Evolutionary conservation across 2,888 invertebrate species (phyloP).

Genomic region (Punctoribates punctum): DNA sequence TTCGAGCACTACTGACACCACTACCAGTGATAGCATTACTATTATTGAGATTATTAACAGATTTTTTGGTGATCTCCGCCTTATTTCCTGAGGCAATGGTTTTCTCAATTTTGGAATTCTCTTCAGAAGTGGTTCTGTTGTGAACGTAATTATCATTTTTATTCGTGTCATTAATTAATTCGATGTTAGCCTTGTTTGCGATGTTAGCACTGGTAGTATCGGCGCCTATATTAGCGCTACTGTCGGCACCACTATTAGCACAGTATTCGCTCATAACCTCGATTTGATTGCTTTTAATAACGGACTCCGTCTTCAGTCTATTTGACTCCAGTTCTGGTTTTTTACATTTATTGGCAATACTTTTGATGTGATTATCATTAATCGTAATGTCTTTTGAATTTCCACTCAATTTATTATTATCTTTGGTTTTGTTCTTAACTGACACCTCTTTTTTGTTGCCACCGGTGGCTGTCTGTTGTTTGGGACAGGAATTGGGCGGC

Average conservation of each 20-base stretch:
- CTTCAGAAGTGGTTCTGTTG: slow-evolving; percentile 1
- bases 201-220: neutral
- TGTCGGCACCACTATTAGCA: slow-evolving; percentile 16
- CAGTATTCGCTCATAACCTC: slow-evolving; percentile 19
- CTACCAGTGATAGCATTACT: neutral
- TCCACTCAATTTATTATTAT: slow-evolving; percentile 16
- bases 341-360: slow-evolving; percentile 10
- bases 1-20: neutral
- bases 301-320: neutral
- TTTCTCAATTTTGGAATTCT: slow-evolving; percentile 18
- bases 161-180: slow-evolving; percentile 26
- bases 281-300: neutral
- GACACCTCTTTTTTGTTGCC: slow-evolving; percentile 9
- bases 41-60: neutral
- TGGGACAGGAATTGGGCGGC: slow-evolving; percentile 2
- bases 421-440: neutral
- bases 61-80: slow-evolving; percentile 17
- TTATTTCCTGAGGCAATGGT: slow-evolving; percentile 20
- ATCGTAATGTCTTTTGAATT: neutral
- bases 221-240: neutral
- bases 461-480: neutral
- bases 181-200: slow-evolving; percentile 20
- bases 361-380: neutral
- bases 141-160: slow-evolving; percentile 26
- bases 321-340: neutral